These are phyloP conservation scores for Catagonus wagneri DNA, from an alignment of 2,113 vertebrate species.

Conservation along the genomic window DNA sequence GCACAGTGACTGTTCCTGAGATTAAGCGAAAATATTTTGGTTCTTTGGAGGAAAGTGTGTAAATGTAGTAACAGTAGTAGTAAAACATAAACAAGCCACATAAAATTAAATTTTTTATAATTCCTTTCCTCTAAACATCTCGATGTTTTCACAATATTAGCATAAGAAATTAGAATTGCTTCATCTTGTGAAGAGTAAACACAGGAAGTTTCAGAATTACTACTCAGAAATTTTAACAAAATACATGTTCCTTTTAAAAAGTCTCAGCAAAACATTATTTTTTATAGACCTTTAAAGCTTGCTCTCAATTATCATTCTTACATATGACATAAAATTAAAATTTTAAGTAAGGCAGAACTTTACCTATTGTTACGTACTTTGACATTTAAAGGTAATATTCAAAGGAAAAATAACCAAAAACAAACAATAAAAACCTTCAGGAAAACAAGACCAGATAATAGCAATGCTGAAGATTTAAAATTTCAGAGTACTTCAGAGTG, in stretches of 20 bases:
- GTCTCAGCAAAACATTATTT: constrained; percentile 31
- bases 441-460: constrained; percentile 13
- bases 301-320: constrained; percentile 27
- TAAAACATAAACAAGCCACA: constrained; percentile 26
- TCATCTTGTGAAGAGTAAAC: neutral
- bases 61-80: constrained; percentile 20
- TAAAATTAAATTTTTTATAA: constrained; percentile 53
- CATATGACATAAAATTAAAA: neutral
- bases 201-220: neutral
- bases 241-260: constrained; percentile 8
- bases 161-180: neutral
- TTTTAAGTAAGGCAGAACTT: constrained; percentile 56
- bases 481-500: neutral
- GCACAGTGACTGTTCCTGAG: neutral
- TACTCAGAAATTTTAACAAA: constrained; percentile 47
- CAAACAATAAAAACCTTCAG: neutral
- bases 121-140: constrained; percentile 32
- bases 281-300: constrained; percentile 20
- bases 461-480: neutral
- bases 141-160: constrained; percentile 34
- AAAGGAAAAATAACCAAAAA: neutral
- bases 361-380: neutral
- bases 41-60: neutral
- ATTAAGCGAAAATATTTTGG: constrained; percentile 35
- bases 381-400: constrained; percentile 43